Conservation (phyloP, 2,113 vertebrate species). For the Calidris pygmaea region DNA sequence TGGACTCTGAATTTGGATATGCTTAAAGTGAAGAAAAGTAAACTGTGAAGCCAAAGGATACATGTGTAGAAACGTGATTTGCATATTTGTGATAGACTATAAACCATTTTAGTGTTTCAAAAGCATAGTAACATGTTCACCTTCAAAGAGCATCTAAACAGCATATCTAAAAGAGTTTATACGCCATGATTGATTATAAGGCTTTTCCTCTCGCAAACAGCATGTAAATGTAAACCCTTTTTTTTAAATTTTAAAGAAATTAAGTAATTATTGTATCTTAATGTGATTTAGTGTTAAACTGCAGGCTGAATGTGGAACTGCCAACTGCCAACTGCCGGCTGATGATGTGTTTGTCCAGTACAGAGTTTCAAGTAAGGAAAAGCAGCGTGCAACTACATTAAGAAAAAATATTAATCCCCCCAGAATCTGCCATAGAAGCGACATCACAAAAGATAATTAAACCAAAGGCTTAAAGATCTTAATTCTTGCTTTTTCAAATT, state of each 20-base stretch:
- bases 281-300: not conserved
- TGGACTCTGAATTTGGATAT: not conserved
- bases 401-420: not conserved
- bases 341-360: not conserved
- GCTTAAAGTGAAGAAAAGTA: not conserved
- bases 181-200: constrained; percentile 14
- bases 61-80: constrained; percentile 1
- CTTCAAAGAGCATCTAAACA: not conserved
- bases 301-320: not conserved
- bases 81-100: not conserved
- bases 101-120: constrained; percentile 4
- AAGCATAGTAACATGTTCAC: constrained; percentile 28
- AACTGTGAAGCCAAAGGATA: not conserved
- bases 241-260: constrained; percentile 31
- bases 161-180: constrained; percentile 12
- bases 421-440: not conserved
- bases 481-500: not conserved
- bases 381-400: not conserved
- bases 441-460: not conserved
- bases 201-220: not conserved
- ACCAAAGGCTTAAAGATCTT: not conserved
- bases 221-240: not conserved
- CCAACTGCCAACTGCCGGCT: too few species aligned
- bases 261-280: constrained; percentile 46
- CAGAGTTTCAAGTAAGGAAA: not conserved